phyloP scores from a whole-genome alignment of 2,797 vertebrate genomes.

The Dipus sagitta region DNA sequence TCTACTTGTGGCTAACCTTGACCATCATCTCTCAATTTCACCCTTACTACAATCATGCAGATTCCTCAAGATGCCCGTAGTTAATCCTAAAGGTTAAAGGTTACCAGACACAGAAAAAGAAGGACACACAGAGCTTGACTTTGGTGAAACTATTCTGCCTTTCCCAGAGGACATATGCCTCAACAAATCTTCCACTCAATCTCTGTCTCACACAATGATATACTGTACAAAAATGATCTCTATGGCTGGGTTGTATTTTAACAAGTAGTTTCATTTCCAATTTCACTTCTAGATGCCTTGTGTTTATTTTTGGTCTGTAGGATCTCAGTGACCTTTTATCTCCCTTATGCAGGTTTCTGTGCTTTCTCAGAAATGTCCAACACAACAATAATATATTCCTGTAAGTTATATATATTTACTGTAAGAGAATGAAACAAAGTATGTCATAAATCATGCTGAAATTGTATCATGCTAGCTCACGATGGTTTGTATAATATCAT shows the following conservation, averaged over 20 bases:
- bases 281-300: neutral
- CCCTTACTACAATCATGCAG: neutral
- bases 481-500: neutral
- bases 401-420: conserved; percentile 55
- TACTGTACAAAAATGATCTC: conserved; percentile 21
- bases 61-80: neutral
- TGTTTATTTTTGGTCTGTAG: neutral
- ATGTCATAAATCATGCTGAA: conserved; percentile 3
- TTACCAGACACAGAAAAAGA: neutral
- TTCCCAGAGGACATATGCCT: neutral
- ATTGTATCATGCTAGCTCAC: neutral
- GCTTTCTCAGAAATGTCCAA: conserved; percentile 19
- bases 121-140: neutral
- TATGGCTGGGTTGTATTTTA: neutral
- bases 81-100: neutral
- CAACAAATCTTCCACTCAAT: fast-evolving
- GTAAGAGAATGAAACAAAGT: neutral
- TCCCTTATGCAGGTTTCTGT: neutral
- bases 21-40: neutral
- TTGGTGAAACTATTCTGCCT: neutral
- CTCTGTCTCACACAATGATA: neutral
- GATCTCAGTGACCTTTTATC: neutral
- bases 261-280: neutral
- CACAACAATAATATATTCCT: neutral
- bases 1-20: neutral